Conservation (phyloP, 23 tunicate species). For the Ascidia mentula region DNA sequence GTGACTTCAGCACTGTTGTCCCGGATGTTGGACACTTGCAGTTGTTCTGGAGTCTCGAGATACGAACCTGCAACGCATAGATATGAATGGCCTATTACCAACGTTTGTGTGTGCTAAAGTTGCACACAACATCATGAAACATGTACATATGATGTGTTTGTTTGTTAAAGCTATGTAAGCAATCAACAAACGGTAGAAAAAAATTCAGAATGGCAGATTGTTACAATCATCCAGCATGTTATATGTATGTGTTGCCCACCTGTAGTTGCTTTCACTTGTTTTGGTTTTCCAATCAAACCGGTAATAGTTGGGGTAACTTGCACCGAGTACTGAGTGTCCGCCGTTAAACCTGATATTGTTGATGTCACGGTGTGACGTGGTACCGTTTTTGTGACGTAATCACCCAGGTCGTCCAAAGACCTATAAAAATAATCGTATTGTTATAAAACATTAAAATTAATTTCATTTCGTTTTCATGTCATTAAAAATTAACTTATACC, state of each 20-base stretch:
- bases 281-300: conserved; percentile 6
- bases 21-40: conserved; percentile 18
- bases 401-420: conserved; percentile 17
- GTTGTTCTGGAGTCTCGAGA: conserved; percentile 15
- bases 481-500: background rate
- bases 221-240: too few relatives aligned
- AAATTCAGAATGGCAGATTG: too few relatives aligned
- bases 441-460: too few relatives aligned
- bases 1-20: conserved; percentile 28
- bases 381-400: background rate
- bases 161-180: too few relatives aligned
- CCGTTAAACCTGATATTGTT: conserved; percentile 3
- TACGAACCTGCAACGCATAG: too few relatives aligned
- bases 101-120: too few relatives aligned
- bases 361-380: background rate
- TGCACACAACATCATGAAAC: too few relatives aligned
- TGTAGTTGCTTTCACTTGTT: conserved; percentile 33
- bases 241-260: too few relatives aligned
- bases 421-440: background rate
- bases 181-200: too few relatives aligned
- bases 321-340: conserved; percentile 28
- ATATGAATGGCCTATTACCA: too few relatives aligned
- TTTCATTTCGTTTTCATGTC: background rate
- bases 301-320: background rate
- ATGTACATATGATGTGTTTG: too few relatives aligned